phyloP scores from a whole-genome alignment of 2,797 vertebrate species.

The Neosalanx taihuensis region DNA sequence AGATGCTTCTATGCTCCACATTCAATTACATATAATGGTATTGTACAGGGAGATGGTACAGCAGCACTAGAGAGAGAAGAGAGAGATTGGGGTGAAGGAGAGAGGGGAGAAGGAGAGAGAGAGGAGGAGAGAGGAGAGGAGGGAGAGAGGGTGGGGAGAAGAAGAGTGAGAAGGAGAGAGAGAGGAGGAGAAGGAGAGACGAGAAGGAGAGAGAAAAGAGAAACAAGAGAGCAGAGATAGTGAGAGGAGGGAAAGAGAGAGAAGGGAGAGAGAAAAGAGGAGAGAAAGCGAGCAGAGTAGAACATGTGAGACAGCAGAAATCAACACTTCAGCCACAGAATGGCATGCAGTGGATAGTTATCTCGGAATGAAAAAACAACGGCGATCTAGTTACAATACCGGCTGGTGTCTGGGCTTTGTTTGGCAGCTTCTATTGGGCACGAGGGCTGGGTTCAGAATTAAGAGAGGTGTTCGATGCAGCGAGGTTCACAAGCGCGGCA shows the following conservation, averaged over 20 bases:
- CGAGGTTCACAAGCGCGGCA: constrained; percentile 43
- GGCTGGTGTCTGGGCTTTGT: not conserved
- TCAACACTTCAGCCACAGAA: not conserved
- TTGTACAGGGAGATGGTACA: not conserved
- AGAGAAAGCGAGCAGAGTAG: not conserved
- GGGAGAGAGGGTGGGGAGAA: not conserved
- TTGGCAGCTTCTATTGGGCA: constrained; percentile 17
- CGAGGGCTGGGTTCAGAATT: constrained; percentile 43
- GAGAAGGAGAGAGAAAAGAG: not conserved
- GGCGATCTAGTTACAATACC: not conserved
- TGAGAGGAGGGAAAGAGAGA: not conserved
- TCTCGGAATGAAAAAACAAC: not conserved
- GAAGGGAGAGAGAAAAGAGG: not conserved
- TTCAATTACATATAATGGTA: constrained; percentile 7
- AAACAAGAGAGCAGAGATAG: not conserved
- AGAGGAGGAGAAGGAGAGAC: too few relatives aligned
- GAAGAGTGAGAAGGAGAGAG: not conserved
- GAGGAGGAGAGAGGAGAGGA: too few relatives aligned
- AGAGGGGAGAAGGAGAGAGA: not conserved
- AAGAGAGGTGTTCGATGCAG: constrained; percentile 38
- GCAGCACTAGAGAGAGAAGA: not conserved
- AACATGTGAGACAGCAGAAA: not conserved
- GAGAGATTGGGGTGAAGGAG: not conserved
- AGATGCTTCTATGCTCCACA: constrained; percentile 3
- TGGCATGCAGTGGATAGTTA: not conserved